phyloP scores from a whole-genome alignment of 2,888 invertebrate species.

The Drosophila mimica region DNA sequence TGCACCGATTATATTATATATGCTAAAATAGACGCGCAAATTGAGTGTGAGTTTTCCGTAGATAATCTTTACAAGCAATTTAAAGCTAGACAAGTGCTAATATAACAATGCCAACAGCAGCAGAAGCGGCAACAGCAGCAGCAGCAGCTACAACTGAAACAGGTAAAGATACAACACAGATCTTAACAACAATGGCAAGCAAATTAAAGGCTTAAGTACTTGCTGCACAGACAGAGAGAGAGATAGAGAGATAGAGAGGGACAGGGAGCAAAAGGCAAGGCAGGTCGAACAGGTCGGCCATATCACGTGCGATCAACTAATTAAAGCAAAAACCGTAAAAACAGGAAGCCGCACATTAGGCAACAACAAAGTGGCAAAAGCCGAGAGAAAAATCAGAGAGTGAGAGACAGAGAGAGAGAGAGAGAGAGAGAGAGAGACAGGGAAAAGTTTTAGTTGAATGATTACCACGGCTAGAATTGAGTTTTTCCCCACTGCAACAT shows the following conservation, averaged over 20 bases:
- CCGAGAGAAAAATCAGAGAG: not conserved
- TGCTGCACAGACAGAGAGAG: conserved; percentile 23
- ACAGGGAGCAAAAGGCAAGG: conserved; percentile 18
- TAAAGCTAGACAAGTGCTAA: conserved; percentile 77
- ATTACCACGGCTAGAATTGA: conserved; percentile 46
- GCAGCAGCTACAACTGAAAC: conserved; percentile 12
- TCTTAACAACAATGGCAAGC: conserved; percentile 45
- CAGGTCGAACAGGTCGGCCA: conserved; percentile 47
- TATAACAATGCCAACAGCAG: conserved; percentile 63
- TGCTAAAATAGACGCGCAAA: conserved; percentile 78
- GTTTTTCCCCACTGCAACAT: conserved; percentile 51
- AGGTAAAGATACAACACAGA: conserved; percentile 40
- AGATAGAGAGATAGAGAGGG: not conserved
- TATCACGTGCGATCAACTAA: conserved; percentile 79
- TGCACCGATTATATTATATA: conserved; percentile 75
- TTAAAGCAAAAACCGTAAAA: conserved; percentile 74
- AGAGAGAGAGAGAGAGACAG: not conserved
- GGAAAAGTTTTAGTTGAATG: conserved; percentile 65
- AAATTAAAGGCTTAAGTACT: conserved; percentile 62
- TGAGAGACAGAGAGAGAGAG: not conserved
- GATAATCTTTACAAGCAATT: conserved; percentile 79
- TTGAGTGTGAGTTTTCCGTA: conserved; percentile 78
- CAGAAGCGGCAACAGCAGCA: conserved; percentile 15
- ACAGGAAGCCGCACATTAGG: conserved; percentile 78
- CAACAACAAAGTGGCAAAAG: conserved; percentile 44